Conservation (phyloP, 2,113 vertebrate species). For the Acrocephalus arundinaceus region DNA sequence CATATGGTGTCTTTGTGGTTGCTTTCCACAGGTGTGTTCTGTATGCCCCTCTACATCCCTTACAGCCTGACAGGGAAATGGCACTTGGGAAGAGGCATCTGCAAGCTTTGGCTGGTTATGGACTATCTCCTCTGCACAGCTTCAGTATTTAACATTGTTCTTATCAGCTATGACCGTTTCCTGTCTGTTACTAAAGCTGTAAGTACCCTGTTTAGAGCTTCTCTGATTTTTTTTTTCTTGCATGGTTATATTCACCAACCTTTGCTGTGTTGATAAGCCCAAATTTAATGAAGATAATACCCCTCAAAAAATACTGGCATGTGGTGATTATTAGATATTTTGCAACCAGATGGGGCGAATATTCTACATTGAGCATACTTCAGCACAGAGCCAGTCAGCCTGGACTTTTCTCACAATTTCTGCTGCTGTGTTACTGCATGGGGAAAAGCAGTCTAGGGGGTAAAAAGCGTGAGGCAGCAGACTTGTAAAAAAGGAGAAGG, state of each 20-base stretch:
- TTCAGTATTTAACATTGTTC: conserved; percentile 88
- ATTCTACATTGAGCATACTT: not conserved
- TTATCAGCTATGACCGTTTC: conserved; percentile 90
- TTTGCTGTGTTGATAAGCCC: not conserved
- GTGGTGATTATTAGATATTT: not conserved
- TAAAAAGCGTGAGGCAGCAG: not conserved
- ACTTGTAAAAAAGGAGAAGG: not conserved
- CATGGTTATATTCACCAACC: not conserved
- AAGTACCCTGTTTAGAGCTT: conserved; percentile 64
- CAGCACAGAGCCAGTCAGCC: not conserved
- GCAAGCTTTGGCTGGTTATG: conserved; percentile 83
- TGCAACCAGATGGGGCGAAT: not conserved
- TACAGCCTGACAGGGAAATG: conserved; percentile 77
- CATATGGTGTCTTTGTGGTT: not conserved
- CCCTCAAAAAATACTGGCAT: not conserved
- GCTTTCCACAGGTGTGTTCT: conserved; percentile 76
- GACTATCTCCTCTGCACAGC: conserved; percentile 88
- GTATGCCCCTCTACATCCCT: conserved; percentile 87
- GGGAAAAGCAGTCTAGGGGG: not conserved
- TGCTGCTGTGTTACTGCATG: not conserved
- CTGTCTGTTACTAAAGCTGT: conserved; percentile 88
- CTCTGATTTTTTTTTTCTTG: not conserved
- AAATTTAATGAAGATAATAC: not conserved
- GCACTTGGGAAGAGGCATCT: conserved; percentile 76
- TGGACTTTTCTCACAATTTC: not conserved